Percentiles rank a stretch among this genome's conserved stretches.
Conservation (phyloP, 2,888 invertebrate species). For the Lasioglossum vierecki region DNA sequence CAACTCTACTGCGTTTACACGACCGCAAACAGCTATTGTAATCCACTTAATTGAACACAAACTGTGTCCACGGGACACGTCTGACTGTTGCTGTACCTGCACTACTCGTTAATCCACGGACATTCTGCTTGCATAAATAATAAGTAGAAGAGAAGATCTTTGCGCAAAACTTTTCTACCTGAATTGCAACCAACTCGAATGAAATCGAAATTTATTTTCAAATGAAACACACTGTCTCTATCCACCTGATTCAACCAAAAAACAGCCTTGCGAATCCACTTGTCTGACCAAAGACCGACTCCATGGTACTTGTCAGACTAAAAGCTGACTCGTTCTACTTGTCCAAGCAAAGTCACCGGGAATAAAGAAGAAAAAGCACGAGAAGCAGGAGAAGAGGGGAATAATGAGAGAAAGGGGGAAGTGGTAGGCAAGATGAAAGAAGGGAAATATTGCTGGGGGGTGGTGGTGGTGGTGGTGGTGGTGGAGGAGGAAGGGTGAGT, state of each 20-base stretch:
- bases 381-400: not conserved
- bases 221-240: not conserved
- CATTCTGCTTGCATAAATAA: not conserved
- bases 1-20: not conserved
- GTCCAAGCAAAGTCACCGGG: not conserved
- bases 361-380: not conserved
- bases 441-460: not conserved
- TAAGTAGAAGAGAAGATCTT: not conserved
- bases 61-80: not conserved
- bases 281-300: not conserved
- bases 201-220: not conserved
- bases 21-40: not conserved
- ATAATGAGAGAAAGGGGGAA: not conserved
- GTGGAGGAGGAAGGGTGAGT: too few species aligned
- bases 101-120: not conserved
- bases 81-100: not conserved
- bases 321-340: conserved; percentile 1
- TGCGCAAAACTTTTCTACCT: not conserved
- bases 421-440: not conserved
- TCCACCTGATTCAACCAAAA: not conserved
- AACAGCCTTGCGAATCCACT: not conserved
- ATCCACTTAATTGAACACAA: not conserved
- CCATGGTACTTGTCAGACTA: not conserved
- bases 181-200: not conserved
- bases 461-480: too few species aligned